phyloP scores from a whole-genome alignment of 2,888 invertebrate species.

The Tiliacea citrago region DNA sequence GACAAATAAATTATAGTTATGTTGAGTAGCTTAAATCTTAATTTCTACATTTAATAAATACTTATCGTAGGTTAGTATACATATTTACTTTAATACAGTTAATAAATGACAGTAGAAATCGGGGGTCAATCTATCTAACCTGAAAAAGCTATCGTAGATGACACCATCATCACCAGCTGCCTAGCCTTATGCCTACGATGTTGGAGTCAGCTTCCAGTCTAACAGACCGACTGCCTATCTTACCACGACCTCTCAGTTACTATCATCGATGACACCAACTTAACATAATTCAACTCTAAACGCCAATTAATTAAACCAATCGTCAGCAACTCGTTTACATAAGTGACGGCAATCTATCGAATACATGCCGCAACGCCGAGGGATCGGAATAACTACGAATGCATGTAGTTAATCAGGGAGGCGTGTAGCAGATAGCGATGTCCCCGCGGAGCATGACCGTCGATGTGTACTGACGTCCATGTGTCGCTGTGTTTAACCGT shows the following conservation, averaged over 20 bases:
- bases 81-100: no score
- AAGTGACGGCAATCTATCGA: conserved; percentile 34
- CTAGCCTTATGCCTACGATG: neutral
- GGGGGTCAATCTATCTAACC: neutral
- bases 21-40: no score
- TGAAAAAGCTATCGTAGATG: neutral
- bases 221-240: no score
- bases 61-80: no score
- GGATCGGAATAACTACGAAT: conserved; percentile 48
- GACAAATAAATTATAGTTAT: no score
- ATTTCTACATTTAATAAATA: no score
- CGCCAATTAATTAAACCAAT: conserved; percentile 37
- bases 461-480: conserved; percentile 40
- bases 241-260: no score
- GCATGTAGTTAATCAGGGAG: conserved; percentile 58
- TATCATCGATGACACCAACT: neutral
- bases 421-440: conserved; percentile 46
- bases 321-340: conserved; percentile 29
- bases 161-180: no score
- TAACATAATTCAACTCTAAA: conserved; percentile 9
- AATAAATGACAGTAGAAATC: no score
- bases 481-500: conserved; percentile 16
- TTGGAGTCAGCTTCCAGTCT: neutral
- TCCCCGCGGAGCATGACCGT: conserved; percentile 40
- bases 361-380: conserved; percentile 30